Evolutionary conservation across 2,888 invertebrate genomes (phyloP), one percentile per base, ranked within the genome.

Genomic region (Trachelus stipa): DNA sequence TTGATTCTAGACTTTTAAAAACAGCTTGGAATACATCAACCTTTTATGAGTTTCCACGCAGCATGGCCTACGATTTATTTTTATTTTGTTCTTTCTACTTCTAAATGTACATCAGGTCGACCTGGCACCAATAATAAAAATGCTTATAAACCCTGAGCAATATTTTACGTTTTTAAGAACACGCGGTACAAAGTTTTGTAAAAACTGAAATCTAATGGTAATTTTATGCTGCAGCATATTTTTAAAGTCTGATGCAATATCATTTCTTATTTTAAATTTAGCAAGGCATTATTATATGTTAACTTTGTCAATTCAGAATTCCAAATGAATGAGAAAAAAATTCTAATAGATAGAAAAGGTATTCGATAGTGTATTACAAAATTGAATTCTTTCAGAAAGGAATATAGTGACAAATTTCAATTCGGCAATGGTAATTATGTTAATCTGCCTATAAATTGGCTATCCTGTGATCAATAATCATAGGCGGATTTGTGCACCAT

Each of bases 31-130:
- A 56, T 56, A 56, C 56, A 56, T 56, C 23, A 56, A 9, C 2
- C 23, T 56, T 23, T 56, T 56, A 56, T 56, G 56, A 56, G 23
- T 73, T 77, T 77, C 77, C 82, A 78, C 81, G 79, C 73, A 79
- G 85, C 85, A 85, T 84, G 84, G 79, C 75, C 34, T 56, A 56
- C 9, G 40, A 76, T 76, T 56, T 76, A 74, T 84, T 81, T 77
- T 78, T 82, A 82, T 80, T 33, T 81, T 12, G 12, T 78, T 78
- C 78, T 79, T 81, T 76, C 73, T 78, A 80, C 77, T 79, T 74
- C 81, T 81, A 75, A 78, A 69, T 83, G 80, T 83, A 79, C 81
- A 81, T 87, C 85, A 83, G 85, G 83, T 83, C 87, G 87, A 87
- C 83, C 86, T 87, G 86, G 85, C 86, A 86, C 84, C 78, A 73